A percentile compares a stretch with the other conserved stretches of the same genome.
phyloP scores from a whole-genome alignment of 2,113 vertebrate genomes.

The Toxotes chatareus region DNA sequence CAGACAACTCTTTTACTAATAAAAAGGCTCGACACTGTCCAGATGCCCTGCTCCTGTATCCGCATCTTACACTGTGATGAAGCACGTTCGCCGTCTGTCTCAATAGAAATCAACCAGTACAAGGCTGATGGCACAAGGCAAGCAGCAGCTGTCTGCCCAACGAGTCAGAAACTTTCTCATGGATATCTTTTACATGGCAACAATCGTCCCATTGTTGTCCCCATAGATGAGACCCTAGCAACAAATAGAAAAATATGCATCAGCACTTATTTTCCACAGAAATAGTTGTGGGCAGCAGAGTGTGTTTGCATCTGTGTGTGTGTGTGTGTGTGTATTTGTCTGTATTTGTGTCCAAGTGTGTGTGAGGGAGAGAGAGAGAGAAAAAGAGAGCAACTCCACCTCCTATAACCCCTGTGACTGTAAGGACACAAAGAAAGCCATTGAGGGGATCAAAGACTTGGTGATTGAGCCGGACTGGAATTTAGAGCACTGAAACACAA shows the following conservation, averaged over 20 bases:
- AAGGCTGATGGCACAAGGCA: conserved; percentile 11
- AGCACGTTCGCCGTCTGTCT: conserved; percentile 51
- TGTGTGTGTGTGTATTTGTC: conserved; percentile 11
- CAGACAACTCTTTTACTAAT: conserved; percentile 8
- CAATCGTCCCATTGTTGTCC: conserved; percentile 70
- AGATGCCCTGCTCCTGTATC: conserved; percentile 52
- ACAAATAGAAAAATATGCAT: conserved; percentile 71
- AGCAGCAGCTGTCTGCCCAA: conserved; percentile 61
- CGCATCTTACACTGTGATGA: conserved; percentile 4
- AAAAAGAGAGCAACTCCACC: conserved; percentile 35
- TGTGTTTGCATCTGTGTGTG: conserved; percentile 4
- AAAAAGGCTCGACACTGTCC: conserved; percentile 45
- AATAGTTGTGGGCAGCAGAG: conserved; percentile 25
- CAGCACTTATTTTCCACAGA: conserved; percentile 57
- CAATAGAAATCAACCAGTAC: background rate
- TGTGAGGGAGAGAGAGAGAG: conserved; percentile 5
- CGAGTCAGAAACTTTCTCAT: conserved; percentile 61
- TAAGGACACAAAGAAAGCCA: conserved; percentile 78
- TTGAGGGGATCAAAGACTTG: conserved; percentile 75
- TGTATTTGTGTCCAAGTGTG: background rate
- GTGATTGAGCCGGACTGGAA: conserved; percentile 73
- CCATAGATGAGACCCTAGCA: conserved; percentile 46
- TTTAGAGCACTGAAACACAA: conserved; percentile 71
- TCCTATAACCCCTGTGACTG: conserved; percentile 56
- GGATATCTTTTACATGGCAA: conserved; percentile 76